phyloP scores from a whole-genome alignment of 2,797 vertebrate genomes.

The Anisognathus igniventris region DNA sequence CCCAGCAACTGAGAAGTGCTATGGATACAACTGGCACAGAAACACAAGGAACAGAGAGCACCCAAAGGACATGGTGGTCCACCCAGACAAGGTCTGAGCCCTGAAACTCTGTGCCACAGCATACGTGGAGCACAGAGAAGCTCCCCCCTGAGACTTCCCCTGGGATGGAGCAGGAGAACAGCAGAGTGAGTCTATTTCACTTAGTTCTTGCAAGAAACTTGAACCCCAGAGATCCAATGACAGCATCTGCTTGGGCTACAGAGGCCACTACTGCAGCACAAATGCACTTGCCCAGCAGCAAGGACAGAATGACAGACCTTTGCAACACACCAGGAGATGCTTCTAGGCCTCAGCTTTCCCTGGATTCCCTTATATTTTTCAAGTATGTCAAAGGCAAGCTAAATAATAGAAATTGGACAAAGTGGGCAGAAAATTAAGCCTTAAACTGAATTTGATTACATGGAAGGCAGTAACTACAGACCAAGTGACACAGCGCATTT shows the following conservation, averaged over 20 bases:
- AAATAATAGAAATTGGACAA: not conserved
- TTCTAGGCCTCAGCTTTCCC: not conserved
- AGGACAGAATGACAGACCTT: not conserved
- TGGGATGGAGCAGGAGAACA: not conserved
- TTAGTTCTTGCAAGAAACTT: not conserved
- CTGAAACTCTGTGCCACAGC: not conserved
- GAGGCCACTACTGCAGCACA: not conserved
- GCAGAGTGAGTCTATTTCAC: not conserved
- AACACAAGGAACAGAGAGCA: not conserved
- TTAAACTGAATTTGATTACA: not conserved
- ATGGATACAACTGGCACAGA: not conserved
- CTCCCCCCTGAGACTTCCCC: not conserved
- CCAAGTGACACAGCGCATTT: not conserved
- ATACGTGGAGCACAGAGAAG: fast-evolving
- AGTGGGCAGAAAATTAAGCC: not conserved
- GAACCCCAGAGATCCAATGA: not conserved
- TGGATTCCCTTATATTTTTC: fast-evolving
- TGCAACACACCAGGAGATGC: not conserved
- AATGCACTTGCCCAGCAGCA: not conserved
- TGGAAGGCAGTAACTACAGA: not conserved
- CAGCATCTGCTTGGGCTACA: not conserved
- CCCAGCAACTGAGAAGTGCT: not conserved
- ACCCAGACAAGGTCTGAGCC: not conserved
- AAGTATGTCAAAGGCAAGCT: not conserved
- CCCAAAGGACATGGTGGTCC: fast-evolving